Base-by-base conservation (phyloP, 2,888 invertebrate species). In the Cheilosia soror region DNA sequence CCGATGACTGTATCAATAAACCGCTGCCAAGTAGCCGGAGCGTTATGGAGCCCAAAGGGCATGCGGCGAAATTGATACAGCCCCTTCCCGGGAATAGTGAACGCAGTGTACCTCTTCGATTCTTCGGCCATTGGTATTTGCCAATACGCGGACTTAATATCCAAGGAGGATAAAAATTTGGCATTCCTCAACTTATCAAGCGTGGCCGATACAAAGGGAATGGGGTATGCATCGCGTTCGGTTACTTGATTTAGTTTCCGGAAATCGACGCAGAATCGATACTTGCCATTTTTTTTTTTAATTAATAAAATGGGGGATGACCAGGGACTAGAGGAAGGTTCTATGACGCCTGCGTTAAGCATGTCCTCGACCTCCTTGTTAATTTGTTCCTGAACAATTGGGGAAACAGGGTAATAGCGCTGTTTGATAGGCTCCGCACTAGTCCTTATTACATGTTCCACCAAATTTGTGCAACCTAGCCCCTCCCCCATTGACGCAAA, bases 351-450 rank as follows among this genome's bases (percentile, higher is more conserved):
- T 37, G 82, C 62, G 11, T 71, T 53, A 11, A 88, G 49, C 88
- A 88, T 88, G 5, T 76, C 73, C 7, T 88, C 84, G 2, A 89
- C 65, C 31, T 88, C 83, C 11, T 68, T 58, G 58, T 88, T 82
- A 13, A 89, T 87, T 5, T 86, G 62, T 37, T 75, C 73, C 55
- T 88, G 88, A 9, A 88, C 60, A 6, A 65, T 66, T 0, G 88
- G 88, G 0, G 89, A 89, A 0, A 89, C 88, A 0, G 88, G 88
- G 63, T 89, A 89, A 27, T 88, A 88, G 5, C 88, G 68, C 20
- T 87, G 68, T 11, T 84, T 78, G 6, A 87, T 80, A 6, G 87
- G 79, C 6, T 40, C 37, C 11, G 66, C 47, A 69, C 51, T 63
- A 4, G 76, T 85, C 13, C 37, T 51, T 15, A 84, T 79, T 4